A percentile compares a stretch with the other conserved stretches of the same genome.
phyloP scores from a whole-genome alignment of 2,113 vertebrate genomes.

The Antigone vipio region DNA sequence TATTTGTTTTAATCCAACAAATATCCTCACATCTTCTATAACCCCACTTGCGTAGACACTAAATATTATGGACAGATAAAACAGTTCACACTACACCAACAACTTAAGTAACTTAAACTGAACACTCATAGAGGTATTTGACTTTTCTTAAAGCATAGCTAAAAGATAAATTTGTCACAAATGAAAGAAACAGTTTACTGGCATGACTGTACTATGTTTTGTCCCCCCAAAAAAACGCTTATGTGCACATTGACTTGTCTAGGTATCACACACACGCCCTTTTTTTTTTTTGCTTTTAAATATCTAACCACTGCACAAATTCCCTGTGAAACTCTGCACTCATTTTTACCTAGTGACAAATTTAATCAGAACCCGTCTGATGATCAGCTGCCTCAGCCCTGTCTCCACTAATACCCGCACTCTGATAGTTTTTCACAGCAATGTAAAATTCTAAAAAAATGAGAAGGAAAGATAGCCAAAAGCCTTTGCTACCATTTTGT shows the following conservation, averaged over 20 bases:
- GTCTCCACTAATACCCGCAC: background rate
- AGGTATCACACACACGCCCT: too few relatives aligned
- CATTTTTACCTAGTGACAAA: background rate
- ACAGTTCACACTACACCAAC: background rate
- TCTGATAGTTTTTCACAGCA: background rate
- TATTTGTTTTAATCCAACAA: slow-evolving; percentile 99
- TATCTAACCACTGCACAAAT: background rate
- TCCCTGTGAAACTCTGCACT: background rate
- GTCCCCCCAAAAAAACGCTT: background rate
- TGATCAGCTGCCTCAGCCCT: background rate
- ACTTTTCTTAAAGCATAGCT: background rate
- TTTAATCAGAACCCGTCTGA: background rate
- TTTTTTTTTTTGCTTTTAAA: background rate
- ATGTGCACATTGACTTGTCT: background rate
- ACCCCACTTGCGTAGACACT: slow-evolving; percentile 95
- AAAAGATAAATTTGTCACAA: background rate
- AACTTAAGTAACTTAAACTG: background rate
- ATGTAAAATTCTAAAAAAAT: background rate
- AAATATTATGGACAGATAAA: background rate
- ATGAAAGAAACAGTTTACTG: background rate
- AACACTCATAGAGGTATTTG: background rate
- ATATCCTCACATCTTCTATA: slow-evolving; percentile 98
- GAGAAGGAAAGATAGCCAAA: background rate
- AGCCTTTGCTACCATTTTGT: background rate
- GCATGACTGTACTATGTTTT: background rate